Conservation (phyloP, 2,113 vertebrate species). For the Corydoras sp. region DNA sequence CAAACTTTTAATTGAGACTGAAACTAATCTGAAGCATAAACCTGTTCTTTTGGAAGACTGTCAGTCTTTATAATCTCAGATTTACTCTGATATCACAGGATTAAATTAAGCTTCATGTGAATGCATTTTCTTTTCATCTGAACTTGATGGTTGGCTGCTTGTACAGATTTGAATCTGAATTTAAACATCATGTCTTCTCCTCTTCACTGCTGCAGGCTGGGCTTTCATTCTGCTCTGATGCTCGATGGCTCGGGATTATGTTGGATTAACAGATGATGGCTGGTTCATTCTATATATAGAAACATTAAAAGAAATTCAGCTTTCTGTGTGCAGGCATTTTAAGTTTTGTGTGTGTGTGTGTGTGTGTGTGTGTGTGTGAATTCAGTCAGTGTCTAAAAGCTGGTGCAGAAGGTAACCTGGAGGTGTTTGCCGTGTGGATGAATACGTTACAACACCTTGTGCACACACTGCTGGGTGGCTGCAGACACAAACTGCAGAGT, state of each 20-base stretch:
- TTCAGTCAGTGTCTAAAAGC: slow-evolving; percentile 22
- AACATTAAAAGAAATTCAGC: not conserved
- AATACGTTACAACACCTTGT: slow-evolving; percentile 2
- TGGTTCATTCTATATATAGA: slow-evolving; percentile 5
- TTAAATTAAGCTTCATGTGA: too few species aligned
- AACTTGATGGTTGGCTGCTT: too few species aligned
- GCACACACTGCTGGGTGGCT: slow-evolving; percentile 14
- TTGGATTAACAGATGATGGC: slow-evolving; percentile 10
- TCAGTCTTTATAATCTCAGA: too few species aligned
- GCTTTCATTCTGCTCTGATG: not conserved
- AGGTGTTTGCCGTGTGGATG: slow-evolving; percentile 15
- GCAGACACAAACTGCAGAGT: not conserved
- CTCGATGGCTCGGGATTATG: not conserved
- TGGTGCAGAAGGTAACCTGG: slow-evolving; percentile 6
- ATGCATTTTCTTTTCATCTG: too few species aligned
- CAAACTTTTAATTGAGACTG: too few species aligned
- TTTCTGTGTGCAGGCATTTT: too few species aligned
- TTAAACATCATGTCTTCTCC: not conserved
- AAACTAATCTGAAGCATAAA: too few species aligned
- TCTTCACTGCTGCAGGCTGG: not conserved
- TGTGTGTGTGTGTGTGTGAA: not conserved
- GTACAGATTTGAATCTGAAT: not conserved
- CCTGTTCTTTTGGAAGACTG: too few species aligned
- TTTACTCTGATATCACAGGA: too few species aligned
- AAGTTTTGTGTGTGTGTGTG: not conserved